A percentile compares a stretch with the other conserved stretches of the same genome.
phyloP scores from a whole-genome alignment of 2,888 invertebrate genomes.

The Helicoverpa assulta region DNA sequence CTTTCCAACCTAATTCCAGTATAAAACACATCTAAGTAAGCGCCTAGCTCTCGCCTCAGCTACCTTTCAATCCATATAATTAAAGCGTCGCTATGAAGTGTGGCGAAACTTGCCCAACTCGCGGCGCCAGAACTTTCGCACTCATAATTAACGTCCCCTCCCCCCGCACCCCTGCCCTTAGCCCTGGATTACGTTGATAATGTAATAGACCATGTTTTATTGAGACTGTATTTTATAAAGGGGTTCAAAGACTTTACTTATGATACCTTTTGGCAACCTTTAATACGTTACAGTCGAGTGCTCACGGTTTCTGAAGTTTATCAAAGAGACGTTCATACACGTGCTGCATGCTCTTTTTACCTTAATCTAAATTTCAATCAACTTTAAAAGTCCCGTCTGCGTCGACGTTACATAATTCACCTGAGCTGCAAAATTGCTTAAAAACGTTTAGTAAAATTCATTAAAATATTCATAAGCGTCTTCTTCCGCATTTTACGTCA shows the following conservation, averaged over 20 bases:
- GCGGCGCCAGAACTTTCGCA: constrained; percentile 47
- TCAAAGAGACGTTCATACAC: background rate
- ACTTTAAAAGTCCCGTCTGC: constrained; percentile 1
- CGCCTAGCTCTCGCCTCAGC: constrained; percentile 1
- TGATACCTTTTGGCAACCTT: background rate
- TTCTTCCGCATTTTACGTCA: constrained; percentile 37
- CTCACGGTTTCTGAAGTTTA: background rate
- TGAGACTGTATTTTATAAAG: constrained; percentile 4
- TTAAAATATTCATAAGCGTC: constrained; percentile 33
- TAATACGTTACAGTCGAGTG: background rate
- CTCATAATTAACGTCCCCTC: constrained; percentile 54
- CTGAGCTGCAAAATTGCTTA: constrained; percentile 8
- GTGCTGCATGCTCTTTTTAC: background rate
- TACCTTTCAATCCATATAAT: constrained; percentile 51
- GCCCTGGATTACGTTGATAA: constrained; percentile 32
- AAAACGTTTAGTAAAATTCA: constrained; percentile 27
- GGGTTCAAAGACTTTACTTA: constrained; percentile 11
- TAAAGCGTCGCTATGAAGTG: constrained; percentile 51
- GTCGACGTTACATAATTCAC: constrained; percentile 1
- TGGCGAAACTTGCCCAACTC: constrained; percentile 33
- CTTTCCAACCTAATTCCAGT: background rate
- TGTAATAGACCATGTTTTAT: constrained; percentile 26
- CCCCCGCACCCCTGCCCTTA: background rate
- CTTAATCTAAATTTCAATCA: background rate
- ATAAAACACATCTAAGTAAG: constrained; percentile 12